Evolutionary conservation across 2,888 invertebrate species (phyloP).

Genomic region (Atrina japonica): DNA sequence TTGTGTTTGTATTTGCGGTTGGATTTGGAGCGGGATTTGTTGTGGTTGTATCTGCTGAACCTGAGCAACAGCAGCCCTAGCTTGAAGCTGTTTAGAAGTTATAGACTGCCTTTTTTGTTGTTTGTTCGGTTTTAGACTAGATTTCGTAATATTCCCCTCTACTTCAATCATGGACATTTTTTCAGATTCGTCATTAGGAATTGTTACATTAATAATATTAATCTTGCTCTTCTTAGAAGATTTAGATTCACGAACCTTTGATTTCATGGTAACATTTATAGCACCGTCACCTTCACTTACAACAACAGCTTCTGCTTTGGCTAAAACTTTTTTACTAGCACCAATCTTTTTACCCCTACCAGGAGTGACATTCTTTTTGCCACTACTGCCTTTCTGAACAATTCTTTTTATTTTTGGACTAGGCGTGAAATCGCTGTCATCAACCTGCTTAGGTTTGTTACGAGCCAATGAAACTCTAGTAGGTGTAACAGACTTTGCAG

Average conservation of each 20-base stretch:
- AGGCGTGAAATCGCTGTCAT: slow-evolving; percentile 24
- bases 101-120: slow-evolving; percentile 18
- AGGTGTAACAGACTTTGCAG: slow-evolving; percentile 28
- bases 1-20: neutral
- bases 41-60: slow-evolving; percentile 4
- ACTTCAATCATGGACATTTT: neutral
- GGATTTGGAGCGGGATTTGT: neutral
- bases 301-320: slow-evolving; percentile 30
- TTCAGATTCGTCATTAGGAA: slow-evolving; percentile 23
- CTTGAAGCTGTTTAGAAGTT: neutral
- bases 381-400: slow-evolving; percentile 11
- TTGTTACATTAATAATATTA: slow-evolving; percentile 32
- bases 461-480: slow-evolving; percentile 18
- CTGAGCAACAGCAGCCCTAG: neutral
- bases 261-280: slow-evolving; percentile 31
- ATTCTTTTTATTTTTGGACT: neutral
- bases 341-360: slow-evolving; percentile 1
- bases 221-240: slow-evolving; percentile 27
- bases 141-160: slow-evolving; percentile 1
- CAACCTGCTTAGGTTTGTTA: slow-evolving; percentile 23
- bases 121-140: slow-evolving; percentile 16
- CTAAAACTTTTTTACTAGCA: slow-evolving; percentile 12
- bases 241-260: slow-evolving; percentile 13
- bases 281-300: slow-evolving; percentile 25
- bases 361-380: slow-evolving; percentile 16